These are phyloP conservation scores for Solenodon paradoxus DNA, from an alignment of 2,113 vertebrate species.

Conservation along the genomic window DNA sequence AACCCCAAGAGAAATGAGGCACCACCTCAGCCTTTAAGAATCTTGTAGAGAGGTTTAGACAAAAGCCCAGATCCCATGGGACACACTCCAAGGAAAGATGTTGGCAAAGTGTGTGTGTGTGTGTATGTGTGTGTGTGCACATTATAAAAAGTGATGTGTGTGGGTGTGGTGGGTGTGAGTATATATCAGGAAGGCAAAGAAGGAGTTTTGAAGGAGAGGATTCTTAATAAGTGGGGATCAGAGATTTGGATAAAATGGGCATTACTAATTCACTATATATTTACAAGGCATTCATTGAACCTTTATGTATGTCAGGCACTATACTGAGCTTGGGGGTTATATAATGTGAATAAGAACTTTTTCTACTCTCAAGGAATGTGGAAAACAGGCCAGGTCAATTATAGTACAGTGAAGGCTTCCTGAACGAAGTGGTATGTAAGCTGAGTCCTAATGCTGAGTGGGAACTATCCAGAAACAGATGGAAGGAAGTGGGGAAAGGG, in stretches of 20 bases:
- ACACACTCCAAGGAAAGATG: background rate
- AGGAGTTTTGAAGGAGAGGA: background rate
- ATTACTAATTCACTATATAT: background rate
- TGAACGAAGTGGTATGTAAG: background rate
- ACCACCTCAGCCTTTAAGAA: background rate
- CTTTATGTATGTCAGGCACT: background rate
- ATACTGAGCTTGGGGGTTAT: background rate
- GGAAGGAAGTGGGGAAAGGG: background rate
- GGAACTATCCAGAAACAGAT: background rate
- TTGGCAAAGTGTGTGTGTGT: background rate
- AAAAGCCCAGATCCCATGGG: background rate
- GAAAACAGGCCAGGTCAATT: background rate
- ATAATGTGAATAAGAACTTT: background rate
- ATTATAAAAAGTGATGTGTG: too few relatives aligned
- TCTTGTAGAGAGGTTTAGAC: conserved; percentile 4
- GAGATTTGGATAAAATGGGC: background rate
- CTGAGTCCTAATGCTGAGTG: background rate
- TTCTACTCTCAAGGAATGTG: background rate
- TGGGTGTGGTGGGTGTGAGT: background rate
- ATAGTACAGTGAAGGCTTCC: background rate
- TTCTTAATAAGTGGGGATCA: background rate
- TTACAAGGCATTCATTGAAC: background rate
- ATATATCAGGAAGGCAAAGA: background rate
- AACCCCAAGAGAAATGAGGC: background rate
- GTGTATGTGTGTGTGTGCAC: too few relatives aligned